Evolutionary conservation across 1,140 invertebrate species (phyloP).

Genomic region (Macrotrachela quadricornifera): DNA sequence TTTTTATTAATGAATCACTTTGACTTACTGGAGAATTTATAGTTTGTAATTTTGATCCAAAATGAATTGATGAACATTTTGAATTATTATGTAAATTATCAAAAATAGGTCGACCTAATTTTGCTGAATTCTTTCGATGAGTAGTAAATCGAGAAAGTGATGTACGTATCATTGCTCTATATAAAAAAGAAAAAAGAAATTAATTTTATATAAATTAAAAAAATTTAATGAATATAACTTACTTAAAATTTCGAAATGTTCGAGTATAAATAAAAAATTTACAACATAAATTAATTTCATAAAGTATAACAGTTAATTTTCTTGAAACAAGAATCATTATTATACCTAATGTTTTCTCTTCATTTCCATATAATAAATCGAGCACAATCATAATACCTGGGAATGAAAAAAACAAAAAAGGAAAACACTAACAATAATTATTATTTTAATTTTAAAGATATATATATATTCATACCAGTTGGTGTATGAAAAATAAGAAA

Average conservation of each 20-base stretch:
- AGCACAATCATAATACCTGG: neutral
- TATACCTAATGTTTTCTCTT: too few species aligned
- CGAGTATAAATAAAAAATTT: constrained; percentile 3
- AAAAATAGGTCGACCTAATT: neutral
- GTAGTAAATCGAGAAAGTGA: neutral
- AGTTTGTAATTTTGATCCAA: too few species aligned
- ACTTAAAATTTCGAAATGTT: constrained; percentile 7
- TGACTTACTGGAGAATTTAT: too few species aligned
- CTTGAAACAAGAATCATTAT: neutral
- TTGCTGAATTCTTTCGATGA: constrained; percentile 1
- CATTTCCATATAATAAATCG: too few species aligned
- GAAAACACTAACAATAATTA: neutral
- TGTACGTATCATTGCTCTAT: neutral
- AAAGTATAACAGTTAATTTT: constrained; percentile 2
- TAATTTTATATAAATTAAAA: too few species aligned
- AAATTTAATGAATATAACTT: neutral
- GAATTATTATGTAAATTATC: too few species aligned
- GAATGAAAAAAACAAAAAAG: neutral
- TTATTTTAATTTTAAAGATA: neutral
- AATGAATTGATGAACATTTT: too few species aligned
- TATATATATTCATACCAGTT: neutral
- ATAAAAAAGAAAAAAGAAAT: neutral
- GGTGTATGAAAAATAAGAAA: constrained; percentile 4
- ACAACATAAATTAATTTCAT: constrained; percentile 2
- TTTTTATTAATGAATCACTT: too few species aligned